phyloP scores from a whole-genome alignment of 2,888 invertebrate species.

The Aelia acuminata region DNA sequence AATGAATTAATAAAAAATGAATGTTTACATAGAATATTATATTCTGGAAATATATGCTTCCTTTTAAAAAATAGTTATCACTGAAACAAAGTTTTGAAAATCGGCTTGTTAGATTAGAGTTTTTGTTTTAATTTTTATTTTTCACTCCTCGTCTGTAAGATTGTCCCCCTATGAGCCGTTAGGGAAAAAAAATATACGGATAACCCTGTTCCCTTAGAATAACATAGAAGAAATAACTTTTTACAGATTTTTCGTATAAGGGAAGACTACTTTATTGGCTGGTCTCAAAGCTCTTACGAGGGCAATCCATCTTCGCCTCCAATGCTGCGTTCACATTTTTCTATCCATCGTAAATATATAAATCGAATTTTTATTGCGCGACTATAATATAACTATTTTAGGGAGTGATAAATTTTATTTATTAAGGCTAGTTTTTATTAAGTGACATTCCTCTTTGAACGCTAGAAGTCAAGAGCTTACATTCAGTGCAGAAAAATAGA shows the following conservation, averaged over 20 bases:
- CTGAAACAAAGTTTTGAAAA: no score
- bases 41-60: no score
- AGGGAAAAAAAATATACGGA: not conserved
- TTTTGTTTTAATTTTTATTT: not conserved
- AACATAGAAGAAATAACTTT: conserved; percentile 33
- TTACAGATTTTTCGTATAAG: conserved; percentile 39
- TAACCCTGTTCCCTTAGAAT: not conserved
- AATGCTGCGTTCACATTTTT: not conserved
- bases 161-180: not conserved
- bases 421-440: not conserved
- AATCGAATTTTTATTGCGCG: no score
- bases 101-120: no score
- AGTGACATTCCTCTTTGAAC: no score
- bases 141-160: conserved; percentile 1
- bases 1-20: no score
- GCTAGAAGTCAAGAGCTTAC: no score
- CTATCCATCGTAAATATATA: not conserved
- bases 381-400: no score
- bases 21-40: no score
- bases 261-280: conserved; percentile 20
- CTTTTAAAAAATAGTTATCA: no score
- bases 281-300: not conserved
- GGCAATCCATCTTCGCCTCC: conserved; percentile 19
- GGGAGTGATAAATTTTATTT: not conserved
- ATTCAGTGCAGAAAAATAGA: no score